phyloP scores from a whole-genome alignment of 2,797 vertebrate species.

The Microctenopoma lineatum region DNA sequence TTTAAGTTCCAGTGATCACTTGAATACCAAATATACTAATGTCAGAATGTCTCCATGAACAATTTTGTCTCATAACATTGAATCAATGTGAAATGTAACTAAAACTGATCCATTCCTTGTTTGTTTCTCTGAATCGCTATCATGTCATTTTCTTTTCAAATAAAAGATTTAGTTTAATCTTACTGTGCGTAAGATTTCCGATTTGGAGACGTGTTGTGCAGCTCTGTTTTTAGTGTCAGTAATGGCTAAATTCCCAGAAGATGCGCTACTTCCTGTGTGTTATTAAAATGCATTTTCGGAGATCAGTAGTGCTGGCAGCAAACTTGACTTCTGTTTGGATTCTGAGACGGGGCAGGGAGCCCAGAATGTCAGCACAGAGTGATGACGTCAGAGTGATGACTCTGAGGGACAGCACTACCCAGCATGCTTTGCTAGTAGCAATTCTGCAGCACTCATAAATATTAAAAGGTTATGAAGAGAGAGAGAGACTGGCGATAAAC shows the following conservation, averaged over 20 bases:
- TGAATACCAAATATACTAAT: too few relatives aligned
- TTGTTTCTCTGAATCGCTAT: too few relatives aligned
- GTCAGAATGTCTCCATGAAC: too few relatives aligned
- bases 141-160: too few relatives aligned
- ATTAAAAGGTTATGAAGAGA: constrained; percentile 72
- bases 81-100: too few relatives aligned
- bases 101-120: too few relatives aligned
- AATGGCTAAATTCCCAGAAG: not conserved
- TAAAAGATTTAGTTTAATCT: too few relatives aligned
- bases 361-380: constrained; percentile 54
- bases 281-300: constrained; percentile 18
- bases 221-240: not conserved
- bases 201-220: not conserved
- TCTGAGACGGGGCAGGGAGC: constrained; percentile 30
- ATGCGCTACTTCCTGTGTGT: constrained; percentile 10
- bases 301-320: constrained; percentile 17
- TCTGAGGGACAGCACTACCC: constrained; percentile 72
- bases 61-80: too few relatives aligned
- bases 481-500: constrained; percentile 29
- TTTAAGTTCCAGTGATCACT: not conserved
- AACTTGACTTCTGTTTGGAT: constrained; percentile 31
- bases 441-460: constrained; percentile 84
- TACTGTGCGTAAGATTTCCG: not conserved
- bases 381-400: constrained; percentile 67
- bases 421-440: constrained; percentile 75